phyloP scores from a whole-genome alignment of 2,888 invertebrate species.

The Beris chalybata region DNA sequence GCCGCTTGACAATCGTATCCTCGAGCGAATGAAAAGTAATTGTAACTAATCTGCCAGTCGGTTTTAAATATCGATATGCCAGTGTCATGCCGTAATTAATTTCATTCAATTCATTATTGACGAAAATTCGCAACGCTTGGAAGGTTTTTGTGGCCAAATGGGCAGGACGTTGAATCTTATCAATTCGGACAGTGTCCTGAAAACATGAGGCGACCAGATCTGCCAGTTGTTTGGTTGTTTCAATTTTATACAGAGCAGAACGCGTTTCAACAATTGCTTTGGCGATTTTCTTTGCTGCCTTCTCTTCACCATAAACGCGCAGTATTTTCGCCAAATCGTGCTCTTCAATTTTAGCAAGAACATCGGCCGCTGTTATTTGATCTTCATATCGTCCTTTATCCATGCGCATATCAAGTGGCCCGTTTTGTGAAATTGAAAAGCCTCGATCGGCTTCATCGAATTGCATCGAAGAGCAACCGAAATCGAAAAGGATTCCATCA shows the following conservation, averaged over 20 bases:
- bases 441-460: constrained; percentile 80
- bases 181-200: constrained; percentile 61
- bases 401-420: constrained; percentile 96
- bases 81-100: constrained; percentile 84
- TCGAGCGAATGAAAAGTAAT: constrained; percentile 92
- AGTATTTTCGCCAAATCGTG: constrained; percentile 78
- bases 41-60: constrained; percentile 76
- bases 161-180: constrained; percentile 73
- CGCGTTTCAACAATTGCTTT: constrained; percentile 83
- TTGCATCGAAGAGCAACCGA: constrained; percentile 96
- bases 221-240: constrained; percentile 81
- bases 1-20: constrained; percentile 90
- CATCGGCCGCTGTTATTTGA: constrained; percentile 82
- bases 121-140: constrained; percentile 90
- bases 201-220: constrained; percentile 69
- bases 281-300: constrained; percentile 81
- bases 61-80: constrained; percentile 75
- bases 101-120: constrained; percentile 95
- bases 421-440: constrained; percentile 82
- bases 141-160: constrained; percentile 92
- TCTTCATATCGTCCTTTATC: constrained; percentile 72
- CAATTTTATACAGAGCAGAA: constrained; percentile 71
- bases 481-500: constrained; percentile 89
- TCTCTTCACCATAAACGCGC: constrained; percentile 92
- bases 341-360: constrained; percentile 78